Evolutionary conservation across 2,797 vertebrate species (phyloP).

Genomic region (Leptoclinus maculatus): DNA sequence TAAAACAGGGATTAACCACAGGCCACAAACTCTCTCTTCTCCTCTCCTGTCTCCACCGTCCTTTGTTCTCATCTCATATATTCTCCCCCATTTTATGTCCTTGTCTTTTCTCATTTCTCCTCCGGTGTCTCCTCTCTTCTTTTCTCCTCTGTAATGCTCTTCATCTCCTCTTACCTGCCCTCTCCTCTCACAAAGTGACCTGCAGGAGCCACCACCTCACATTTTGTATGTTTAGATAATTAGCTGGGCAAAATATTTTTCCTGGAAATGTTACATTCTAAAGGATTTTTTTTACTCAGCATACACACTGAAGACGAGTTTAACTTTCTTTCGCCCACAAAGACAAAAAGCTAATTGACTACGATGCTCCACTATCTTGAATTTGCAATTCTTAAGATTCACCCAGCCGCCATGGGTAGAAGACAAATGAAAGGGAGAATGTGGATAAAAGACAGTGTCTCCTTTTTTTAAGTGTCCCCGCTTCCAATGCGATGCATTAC

Average conservation of each 20-base stretch:
- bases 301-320: constrained; percentile 11
- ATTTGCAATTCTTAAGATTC: constrained; percentile 59
- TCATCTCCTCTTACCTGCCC: constrained; percentile 52
- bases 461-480: constrained; percentile 78
- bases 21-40: constrained; percentile 50
- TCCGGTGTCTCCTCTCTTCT: constrained; percentile 55
- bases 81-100: constrained; percentile 46
- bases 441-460: constrained; percentile 58
- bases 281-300: constrained; percentile 1
- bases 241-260: neutral
- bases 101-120: constrained; percentile 57
- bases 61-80: constrained; percentile 42
- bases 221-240: constrained; percentile 12
- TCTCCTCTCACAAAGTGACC: constrained; percentile 52
- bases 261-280: neutral
- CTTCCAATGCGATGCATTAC: constrained; percentile 80
- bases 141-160: constrained; percentile 59
- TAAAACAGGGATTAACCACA: constrained; percentile 71
- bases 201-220: constrained; percentile 14
- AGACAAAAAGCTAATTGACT: constrained; percentile 50
- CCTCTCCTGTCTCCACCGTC: constrained; percentile 41
- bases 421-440: constrained; percentile 73
- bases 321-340: constrained; percentile 11
- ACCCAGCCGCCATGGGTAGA: constrained; percentile 48
- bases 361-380: constrained; percentile 41